Base-by-base conservation (phyloP, 1,140 invertebrate species). In the Apolygus lucorum region DNA sequence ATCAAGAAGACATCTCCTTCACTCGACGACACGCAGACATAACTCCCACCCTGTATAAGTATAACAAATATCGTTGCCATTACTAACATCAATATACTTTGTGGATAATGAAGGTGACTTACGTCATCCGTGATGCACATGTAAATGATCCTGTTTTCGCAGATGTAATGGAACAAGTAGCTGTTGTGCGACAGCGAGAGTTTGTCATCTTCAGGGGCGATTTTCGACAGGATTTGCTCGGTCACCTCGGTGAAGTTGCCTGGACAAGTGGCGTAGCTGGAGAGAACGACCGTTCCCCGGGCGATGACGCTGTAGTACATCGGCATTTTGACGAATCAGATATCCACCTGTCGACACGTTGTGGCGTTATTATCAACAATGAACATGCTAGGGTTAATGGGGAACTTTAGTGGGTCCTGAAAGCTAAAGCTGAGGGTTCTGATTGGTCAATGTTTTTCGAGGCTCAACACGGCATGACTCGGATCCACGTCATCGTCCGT, bases 41-140 rank as follows among this genome's bases (percentile, higher is more conserved):
- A 67, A 70, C 68, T 34, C 68, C 52, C 0, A 71, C 21, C 34
- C 66, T 70, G 65, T 28, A 54, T 1, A 54, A 54, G 1, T 54
- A 52, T 52, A 14, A 14, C n/a, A 52, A 52, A 52, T 52, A 52
- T n/a, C n/a, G n/a, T n/a, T n/a, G n/a, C n/a, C 17, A 49, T 17
- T 49, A 49, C 8, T 49, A 49, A 49, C 34, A 11, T 11, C 34
- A 49, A 49, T 49, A n/a, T n/a, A 49, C 17, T 49, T 49, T 49
- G 34, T 22, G 2, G 29, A 42, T 27, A 22, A 72, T 68, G 24
- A 70, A 54, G 64, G 59, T 68, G 2, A 86, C 91, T 88, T 85
- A 96, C 93, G 85, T 95, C 92, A 82, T 96, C 93, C 68, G 93
- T 94, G 64, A 96, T 96, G 75, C 93, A 96, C 81, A 97, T 87